Percentiles rank a stretch among this genome's conserved stretches.
phyloP scores from a whole-genome alignment of 2,888 invertebrate species.

The Sesia apiformis region DNA sequence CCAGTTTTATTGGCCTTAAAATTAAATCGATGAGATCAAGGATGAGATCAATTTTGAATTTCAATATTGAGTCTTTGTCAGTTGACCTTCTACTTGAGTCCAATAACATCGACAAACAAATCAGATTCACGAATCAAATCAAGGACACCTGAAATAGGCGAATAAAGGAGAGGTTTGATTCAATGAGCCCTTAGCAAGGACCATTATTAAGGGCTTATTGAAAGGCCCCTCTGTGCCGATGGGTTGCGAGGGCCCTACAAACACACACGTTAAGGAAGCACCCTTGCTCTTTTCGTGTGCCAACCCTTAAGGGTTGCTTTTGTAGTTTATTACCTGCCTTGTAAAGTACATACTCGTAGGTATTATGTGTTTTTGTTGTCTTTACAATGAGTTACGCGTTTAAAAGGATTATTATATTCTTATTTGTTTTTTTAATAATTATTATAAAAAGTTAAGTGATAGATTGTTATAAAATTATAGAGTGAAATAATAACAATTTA shows the following conservation, averaged over 20 bases:
- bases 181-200: conserved; percentile 47
- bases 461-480: no score
- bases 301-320: conserved; percentile 41
- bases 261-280: conserved; percentile 36
- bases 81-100: conserved; percentile 35
- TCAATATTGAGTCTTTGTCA: no score
- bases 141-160: conserved; percentile 63
- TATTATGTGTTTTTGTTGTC: not conserved
- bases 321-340: conserved; percentile 36
- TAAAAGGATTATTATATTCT: no score
- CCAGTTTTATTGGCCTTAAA: no score
- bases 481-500: no score
- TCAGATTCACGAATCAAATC: conserved; percentile 56
- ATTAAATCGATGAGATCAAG: no score
- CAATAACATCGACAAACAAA: conserved; percentile 58
- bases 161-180: conserved; percentile 46
- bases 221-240: conserved; percentile 42
- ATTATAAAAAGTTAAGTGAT: no score
- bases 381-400: no score
- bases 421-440: no score
- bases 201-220: conserved; percentile 65
- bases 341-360: not conserved
- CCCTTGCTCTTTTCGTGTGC: conserved; percentile 66
- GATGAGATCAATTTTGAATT: no score
- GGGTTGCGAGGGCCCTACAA: conserved; percentile 40